Evolutionary conservation across 2,113 vertebrate species (phyloP), one percentile per base, ranked within the genome.

Genomic region (Myanophis thanlyinensis): DNA sequence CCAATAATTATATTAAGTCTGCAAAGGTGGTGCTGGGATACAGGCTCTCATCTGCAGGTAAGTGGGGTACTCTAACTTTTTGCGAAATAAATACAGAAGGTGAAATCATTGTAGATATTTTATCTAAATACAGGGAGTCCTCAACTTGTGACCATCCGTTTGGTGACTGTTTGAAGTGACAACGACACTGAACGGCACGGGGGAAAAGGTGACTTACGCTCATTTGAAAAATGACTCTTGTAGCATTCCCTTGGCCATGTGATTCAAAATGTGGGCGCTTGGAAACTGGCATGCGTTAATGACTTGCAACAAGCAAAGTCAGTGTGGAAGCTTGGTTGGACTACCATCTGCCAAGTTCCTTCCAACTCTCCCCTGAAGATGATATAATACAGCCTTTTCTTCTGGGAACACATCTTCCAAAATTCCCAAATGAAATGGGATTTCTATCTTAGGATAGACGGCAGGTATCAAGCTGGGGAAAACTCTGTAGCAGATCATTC

Each of bases 1-100:
- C 3, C 40, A 7, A n/a, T 59, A n/a, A n/a, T n/a, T n/a, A 85
- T 93, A 91, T 93, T 89, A 91, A 88, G 30, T 27, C 52, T 27
- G 51, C n/a, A 20, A 12, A 18, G n/a, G 44, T 15, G 25, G 23
- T 1, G 12, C 22, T 49, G 46, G 18, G 44, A 46, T 48, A 51
- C 13, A 73, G 9, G 46, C 46, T 62, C 44, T 23, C 20, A 44
- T 40, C 52, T 2, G 46, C 67, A 89, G 93, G 93, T 93, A 91
- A 85, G 93, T 62, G 23, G 13, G 51, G 6, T n/a, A 15, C 44
- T 53, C 27, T 40, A 46, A 12, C 15, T 13, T 48, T 47, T 40
- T 53, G 25, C 80, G 59, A 46, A 67, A 53, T 12, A 18, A 47
- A 53, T 40, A 15, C 25, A 30, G 5, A 20, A 40, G 15, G 48